Evolutionary conservation across 2,888 invertebrate species (phyloP).

Genomic region (Plutella xylostella): DNA sequence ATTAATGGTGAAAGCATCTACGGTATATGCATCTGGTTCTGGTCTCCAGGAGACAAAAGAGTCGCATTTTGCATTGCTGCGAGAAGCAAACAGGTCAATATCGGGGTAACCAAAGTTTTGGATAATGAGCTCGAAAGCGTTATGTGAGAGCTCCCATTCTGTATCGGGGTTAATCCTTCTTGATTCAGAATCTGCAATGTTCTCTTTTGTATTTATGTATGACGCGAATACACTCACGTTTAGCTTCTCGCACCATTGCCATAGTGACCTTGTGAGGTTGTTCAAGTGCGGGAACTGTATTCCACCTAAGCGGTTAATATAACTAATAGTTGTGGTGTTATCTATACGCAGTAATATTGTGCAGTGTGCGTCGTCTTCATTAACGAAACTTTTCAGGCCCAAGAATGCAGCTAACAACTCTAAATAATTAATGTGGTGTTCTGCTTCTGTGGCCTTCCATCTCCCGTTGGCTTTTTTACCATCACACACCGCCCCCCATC

Average conservation of each 20-base stretch:
- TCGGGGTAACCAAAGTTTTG: slow-evolving; percentile 2
- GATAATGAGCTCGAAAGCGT: slow-evolving; percentile 3
- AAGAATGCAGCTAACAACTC: not conserved
- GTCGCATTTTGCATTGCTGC: slow-evolving; percentile 9
- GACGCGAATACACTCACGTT: slow-evolving; percentile 15
- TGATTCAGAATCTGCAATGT: slow-evolving; percentile 17
- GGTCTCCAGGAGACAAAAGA: slow-evolving; percentile 8
- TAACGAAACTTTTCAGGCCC: not conserved
- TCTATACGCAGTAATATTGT: not conserved
- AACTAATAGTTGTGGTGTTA: not conserved
- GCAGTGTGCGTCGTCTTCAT: not conserved
- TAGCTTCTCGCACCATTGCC: slow-evolving; percentile 17
- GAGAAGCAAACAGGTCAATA: slow-evolving; percentile 8
- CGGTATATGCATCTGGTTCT: slow-evolving; percentile 5
- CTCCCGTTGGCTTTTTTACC: not conserved
- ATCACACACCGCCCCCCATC: slow-evolving; percentile 6
- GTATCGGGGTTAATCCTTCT: slow-evolving; percentile 11
- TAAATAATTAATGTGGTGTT: not conserved
- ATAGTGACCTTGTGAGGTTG: slow-evolving; percentile 10
- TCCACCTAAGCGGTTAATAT: slow-evolving; percentile 12
- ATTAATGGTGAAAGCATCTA: slow-evolving; percentile 13
- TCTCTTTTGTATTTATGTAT: slow-evolving; percentile 15
- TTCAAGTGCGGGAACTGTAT: slow-evolving; percentile 14
- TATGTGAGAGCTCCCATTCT: slow-evolving; percentile 10
- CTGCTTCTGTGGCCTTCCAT: not conserved